A percentile compares a stretch with the other conserved stretches of the same genome.
phyloP scores from a whole-genome alignment of 2,797 vertebrate species.

The Diplodus sargus region DNA sequence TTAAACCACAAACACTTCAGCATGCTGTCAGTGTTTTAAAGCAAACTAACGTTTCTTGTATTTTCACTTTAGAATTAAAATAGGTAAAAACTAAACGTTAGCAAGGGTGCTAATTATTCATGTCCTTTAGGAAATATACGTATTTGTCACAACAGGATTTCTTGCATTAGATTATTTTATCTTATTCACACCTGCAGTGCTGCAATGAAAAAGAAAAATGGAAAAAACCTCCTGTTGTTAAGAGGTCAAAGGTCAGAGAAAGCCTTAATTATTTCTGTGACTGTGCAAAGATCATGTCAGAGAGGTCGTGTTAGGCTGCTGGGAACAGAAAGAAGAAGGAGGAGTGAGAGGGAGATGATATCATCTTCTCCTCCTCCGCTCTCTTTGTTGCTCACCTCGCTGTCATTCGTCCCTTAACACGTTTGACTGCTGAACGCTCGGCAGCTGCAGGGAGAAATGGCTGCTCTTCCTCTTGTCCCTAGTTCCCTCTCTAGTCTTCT shows the following conservation, averaged over 20 bases:
- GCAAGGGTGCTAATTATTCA: not conserved
- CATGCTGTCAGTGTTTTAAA: too few relatives aligned
- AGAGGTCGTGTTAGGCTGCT: too few relatives aligned
- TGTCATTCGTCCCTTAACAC: not conserved
- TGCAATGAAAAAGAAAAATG: too few relatives aligned
- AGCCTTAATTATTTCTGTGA: too few relatives aligned
- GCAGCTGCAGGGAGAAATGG: not conserved
- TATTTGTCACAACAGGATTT: not conserved
- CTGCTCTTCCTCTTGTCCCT: not conserved
- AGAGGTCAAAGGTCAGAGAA: too few relatives aligned
- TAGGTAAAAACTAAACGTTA: too few relatives aligned
- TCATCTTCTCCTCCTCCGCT: constrained; percentile 1
- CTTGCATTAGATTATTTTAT: not conserved
- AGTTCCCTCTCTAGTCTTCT: not conserved
- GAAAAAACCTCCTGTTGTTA: too few relatives aligned
- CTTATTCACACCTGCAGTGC: too few relatives aligned
- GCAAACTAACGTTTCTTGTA: too few relatives aligned
- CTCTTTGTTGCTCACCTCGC: constrained; percentile 5
- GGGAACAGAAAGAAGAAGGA: not conserved
- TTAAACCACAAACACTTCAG: not conserved
- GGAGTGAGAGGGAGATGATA: not conserved
- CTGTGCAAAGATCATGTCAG: too few relatives aligned
- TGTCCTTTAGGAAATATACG: too few relatives aligned
- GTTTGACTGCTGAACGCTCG: not conserved
- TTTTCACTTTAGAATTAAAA: too few relatives aligned